Conservation (phyloP, 2,888 invertebrate species). For the Pammene fasciana region DNA sequence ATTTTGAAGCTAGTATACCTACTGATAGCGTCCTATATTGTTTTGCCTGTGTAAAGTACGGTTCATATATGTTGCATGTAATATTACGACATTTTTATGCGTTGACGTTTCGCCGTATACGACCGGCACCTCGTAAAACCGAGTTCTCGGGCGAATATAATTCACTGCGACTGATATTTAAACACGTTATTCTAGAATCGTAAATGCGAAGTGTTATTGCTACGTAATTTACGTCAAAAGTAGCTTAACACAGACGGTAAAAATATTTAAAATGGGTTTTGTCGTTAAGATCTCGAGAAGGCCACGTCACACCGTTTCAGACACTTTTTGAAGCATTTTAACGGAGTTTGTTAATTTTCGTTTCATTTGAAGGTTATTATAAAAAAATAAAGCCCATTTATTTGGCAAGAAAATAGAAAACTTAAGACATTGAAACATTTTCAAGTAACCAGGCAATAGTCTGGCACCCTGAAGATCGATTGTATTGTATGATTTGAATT, state of each 20-base stretch:
- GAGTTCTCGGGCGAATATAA: conserved; percentile 66
- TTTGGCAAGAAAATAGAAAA: too few species aligned
- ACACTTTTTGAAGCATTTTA: too few species aligned
- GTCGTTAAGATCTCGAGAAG: background rate
- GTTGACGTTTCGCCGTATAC: conserved; percentile 58
- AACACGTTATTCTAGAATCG: conserved; percentile 25
- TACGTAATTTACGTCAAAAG: background rate
- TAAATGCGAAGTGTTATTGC: conserved; percentile 14
- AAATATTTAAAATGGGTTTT: background rate
- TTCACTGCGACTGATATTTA: conserved; percentile 57
- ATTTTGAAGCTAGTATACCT: conserved; percentile 3
- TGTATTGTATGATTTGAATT: too few species aligned
- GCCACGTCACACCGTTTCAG: background rate
- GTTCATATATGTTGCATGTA: conserved; percentile 70
- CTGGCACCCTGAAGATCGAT: too few species aligned
- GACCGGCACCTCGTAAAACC: conserved; percentile 68
- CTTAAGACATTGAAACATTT: too few species aligned
- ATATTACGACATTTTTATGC: conserved; percentile 74
- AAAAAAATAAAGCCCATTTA: too few species aligned
- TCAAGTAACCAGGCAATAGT: too few species aligned
- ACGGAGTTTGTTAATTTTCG: too few species aligned
- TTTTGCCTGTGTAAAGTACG: conserved; percentile 54
- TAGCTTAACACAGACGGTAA: background rate
- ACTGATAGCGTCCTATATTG: conserved; percentile 9
- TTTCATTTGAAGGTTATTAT: too few species aligned